Evolutionary conservation across 2,888 invertebrate genomes (phyloP).

Genomic region (Cacoxenus indagator): DNA sequence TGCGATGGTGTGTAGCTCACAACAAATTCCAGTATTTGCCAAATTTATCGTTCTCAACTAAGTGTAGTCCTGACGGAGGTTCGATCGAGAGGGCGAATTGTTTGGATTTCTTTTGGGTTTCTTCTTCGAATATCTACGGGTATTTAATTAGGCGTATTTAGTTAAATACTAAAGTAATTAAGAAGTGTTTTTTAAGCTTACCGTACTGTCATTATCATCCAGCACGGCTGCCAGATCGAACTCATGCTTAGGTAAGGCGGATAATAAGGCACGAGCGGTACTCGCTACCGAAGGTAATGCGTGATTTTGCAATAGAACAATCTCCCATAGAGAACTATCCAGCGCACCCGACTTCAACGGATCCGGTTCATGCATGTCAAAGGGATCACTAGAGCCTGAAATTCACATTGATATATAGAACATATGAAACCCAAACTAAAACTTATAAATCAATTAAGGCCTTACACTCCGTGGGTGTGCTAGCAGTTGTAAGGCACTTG

Average conservation of each 20-base stretch:
- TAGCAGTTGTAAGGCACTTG: conserved; percentile 76
- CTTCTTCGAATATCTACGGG: conserved; percentile 81
- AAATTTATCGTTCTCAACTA: conserved; percentile 77
- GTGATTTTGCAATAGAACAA: conserved; percentile 83
- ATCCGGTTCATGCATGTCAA: conserved; percentile 84
- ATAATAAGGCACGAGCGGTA: conserved; percentile 80
- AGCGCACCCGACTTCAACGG: conserved; percentile 85
- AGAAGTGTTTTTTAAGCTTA: conserved; percentile 56
- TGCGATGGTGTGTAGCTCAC: too few species aligned
- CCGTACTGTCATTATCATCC: conserved; percentile 77
- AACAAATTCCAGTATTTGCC: conserved; percentile 77
- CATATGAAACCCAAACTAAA: conserved; percentile 29
- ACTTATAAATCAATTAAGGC: not conserved
- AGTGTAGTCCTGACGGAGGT: conserved; percentile 76
- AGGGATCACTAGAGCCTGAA: conserved; percentile 79
- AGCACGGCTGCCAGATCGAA: conserved; percentile 78
- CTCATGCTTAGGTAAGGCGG: conserved; percentile 78
- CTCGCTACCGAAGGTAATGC: conserved; percentile 79
- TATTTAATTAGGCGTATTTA: too few species aligned
- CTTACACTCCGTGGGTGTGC: conserved; percentile 70
- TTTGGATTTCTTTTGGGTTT: conserved; percentile 81
- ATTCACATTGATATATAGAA: conserved; percentile 24
- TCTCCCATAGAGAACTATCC: conserved; percentile 94
- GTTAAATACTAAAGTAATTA: too few species aligned
- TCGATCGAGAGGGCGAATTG: conserved; percentile 83